Base-by-base conservation (phyloP, 2,888 invertebrate species). In the Lasioglossum marginatum region DNA sequence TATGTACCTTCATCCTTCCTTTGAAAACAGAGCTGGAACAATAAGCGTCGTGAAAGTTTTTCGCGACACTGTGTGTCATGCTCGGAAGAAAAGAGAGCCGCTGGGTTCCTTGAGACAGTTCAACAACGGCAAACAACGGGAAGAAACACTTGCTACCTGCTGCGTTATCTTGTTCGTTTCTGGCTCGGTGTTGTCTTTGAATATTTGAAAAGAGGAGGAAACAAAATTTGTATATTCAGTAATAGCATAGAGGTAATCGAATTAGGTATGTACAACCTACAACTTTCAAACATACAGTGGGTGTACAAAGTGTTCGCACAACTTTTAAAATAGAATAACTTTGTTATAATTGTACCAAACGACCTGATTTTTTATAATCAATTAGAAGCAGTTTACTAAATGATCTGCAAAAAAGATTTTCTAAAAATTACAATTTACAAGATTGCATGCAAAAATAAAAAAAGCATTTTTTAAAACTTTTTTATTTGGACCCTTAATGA, bases 41-140 rank as follows among this genome's bases (percentile, higher is more conserved):
- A 70, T 70, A 40, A 70, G n/a, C 40, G 40, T 5, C 70, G 40
- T 4, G 70, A 40, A 70, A 70, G n/a, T 70, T 70, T 70, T 40
- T 37, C 70, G 14, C 40, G n/a, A 8, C n/a, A 5, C 40, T 70
- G 40, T 70, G 40, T 70, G 40, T 70, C 40, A 40, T 37, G 40
- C 70, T 40, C n/a, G 40, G n/a, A 14, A 40, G 70, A 40, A 40
- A 70, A 70, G 70, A 40, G 14, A n/a, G 40, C 68, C 40, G 40
- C 40, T 40, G 14, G 14, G 40, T 40, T 40, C n/a, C 23, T 14
- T 0, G 70, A n/a, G 23, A 70, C 34, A 70, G 34, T 70, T 70
- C 70, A 70, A 70, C 37, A 70, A 70, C 40, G 14, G 40, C 70
- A 40, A 70, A 70, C 70, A 70, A 70, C 40, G n/a, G 40, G 40